Base-by-base conservation (phyloP, 2,888 invertebrate genomes). In the Clusia tigrina region DNA sequence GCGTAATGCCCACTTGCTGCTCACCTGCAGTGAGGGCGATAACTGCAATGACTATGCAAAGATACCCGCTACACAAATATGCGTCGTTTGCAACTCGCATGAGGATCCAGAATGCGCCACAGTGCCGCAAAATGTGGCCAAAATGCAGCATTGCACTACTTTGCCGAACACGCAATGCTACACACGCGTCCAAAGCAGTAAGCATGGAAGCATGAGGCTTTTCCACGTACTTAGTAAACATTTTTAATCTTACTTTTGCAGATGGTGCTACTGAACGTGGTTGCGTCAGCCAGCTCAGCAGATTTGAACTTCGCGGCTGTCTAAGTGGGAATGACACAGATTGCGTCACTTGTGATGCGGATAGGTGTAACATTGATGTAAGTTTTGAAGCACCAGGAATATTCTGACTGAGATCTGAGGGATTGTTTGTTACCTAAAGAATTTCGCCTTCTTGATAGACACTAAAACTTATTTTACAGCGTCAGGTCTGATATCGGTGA, bases 231-330 rank as follows among this genome's bases (percentile, higher is more conserved):
- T 20, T 22, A 22, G 12, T 20, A n/a, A 38, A 38, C 3, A 15
- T 20, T 38, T 20, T 42, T 54, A 17, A 6, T 22, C 51, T 53
- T 17, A 37, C 10, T n/a, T 52, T 65, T 67, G 17, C 24, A 76
- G 81, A 71, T 67, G 78, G 76, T 17, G 64, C 68, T 6, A 81
- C 81, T 0, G 59, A 63, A 6, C 78, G 82, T 12, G 81, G 81
- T 25, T 81, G 81, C 38, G 26, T 79, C 0, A 73, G 66, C 54
- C 68, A 60, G 12, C 62, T 81, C 37, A 25, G 32, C 1, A 64
- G n/a, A 0, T 15, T 37, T 0, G 18, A 66, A 37, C 55, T 74
- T 2, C 53, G 61, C 2, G 51, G 63, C 9, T 81, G 81, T 51
- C 60, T 81, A 0, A 60, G 57, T 18, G 77, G 77, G n/a, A 66